phyloP scores from a whole-genome alignment of 2,113 vertebrate genomes.

The Plestiodon gilberti region DNA sequence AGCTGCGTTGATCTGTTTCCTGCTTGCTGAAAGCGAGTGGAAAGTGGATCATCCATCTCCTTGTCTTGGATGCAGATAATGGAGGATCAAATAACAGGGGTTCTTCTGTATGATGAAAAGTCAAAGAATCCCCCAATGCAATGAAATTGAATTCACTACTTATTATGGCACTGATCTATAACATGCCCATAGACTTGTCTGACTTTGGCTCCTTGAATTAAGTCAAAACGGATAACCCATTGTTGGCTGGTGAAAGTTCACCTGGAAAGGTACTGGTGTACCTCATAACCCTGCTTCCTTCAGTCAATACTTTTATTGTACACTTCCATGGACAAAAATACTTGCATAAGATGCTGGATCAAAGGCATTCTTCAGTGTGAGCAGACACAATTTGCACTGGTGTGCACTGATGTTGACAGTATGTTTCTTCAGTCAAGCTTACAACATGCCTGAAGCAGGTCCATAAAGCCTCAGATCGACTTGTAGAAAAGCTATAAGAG shows the following conservation, averaged over 20 bases:
- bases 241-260: neutral
- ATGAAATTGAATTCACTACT: neutral
- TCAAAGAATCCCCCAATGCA: neutral
- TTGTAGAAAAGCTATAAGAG: slow-evolving; percentile 28
- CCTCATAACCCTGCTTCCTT: slow-evolving; percentile 4
- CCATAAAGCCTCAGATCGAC: slow-evolving; percentile 23
- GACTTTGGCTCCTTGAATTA: neutral
- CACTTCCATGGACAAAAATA: slow-evolving; percentile 14
- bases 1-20: neutral
- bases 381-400: slow-evolving; percentile 16
- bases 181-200: neutral
- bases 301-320: slow-evolving; percentile 13
- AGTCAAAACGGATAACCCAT: neutral
- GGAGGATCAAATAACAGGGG: neutral
- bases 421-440: slow-evolving; percentile 19
- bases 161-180: neutral
- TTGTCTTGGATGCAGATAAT: neutral
- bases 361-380: slow-evolving; percentile 6
- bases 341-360: neutral
- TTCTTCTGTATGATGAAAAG: neutral
- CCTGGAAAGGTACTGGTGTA: slow-evolving; percentile 32
- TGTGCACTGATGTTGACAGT: slow-evolving; percentile 15
- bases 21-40: neutral
- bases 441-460: slow-evolving; percentile 8
- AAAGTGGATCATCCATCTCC: neutral